Evolutionary conservation across 2,888 invertebrate genomes (phyloP).

Genomic region (Scaptodrosophila latifasciaeformis): DNA sequence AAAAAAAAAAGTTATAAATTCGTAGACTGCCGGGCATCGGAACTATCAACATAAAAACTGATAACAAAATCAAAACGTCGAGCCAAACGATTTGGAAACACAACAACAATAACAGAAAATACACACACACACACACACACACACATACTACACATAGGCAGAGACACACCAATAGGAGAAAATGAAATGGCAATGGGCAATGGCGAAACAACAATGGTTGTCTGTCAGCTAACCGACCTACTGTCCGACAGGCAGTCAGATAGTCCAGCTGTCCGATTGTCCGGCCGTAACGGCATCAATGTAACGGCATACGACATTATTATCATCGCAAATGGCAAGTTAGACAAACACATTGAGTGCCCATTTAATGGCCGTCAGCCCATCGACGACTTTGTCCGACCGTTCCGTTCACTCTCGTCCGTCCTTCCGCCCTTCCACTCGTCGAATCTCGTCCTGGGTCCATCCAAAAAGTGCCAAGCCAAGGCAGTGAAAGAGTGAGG

Average conservation of each 20-base stretch:
- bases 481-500: slow-evolving; percentile 6
- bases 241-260: too few species aligned
- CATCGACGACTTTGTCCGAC: slow-evolving; percentile 27
- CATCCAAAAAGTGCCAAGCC: slow-evolving; percentile 13
- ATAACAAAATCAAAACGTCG: slow-evolving; percentile 69
- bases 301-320: slow-evolving; percentile 66
- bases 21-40: too few species aligned
- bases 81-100: slow-evolving; percentile 64
- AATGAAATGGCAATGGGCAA: too few species aligned
- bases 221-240: too few species aligned
- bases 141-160: too few species aligned
- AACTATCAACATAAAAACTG: slow-evolving; percentile 67
- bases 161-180: not conserved
- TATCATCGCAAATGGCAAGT: slow-evolving; percentile 66
- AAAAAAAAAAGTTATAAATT: slow-evolving; percentile 39
- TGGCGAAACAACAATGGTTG: too few species aligned
- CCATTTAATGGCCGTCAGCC: slow-evolving; percentile 53
- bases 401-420: slow-evolving; percentile 26
- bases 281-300: slow-evolving; percentile 50
- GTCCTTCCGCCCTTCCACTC: not conserved
- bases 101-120: slow-evolving; percentile 33
- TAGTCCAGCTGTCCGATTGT: too few species aligned
- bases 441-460: not conserved
- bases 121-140: too few species aligned
- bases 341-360: slow-evolving; percentile 65